A percentile compares a stretch with the other conserved stretches of the same genome.
phyloP scores from a whole-genome alignment of 64 coral and sea anemone species.

The Pocillopora verrucosa region DNA sequence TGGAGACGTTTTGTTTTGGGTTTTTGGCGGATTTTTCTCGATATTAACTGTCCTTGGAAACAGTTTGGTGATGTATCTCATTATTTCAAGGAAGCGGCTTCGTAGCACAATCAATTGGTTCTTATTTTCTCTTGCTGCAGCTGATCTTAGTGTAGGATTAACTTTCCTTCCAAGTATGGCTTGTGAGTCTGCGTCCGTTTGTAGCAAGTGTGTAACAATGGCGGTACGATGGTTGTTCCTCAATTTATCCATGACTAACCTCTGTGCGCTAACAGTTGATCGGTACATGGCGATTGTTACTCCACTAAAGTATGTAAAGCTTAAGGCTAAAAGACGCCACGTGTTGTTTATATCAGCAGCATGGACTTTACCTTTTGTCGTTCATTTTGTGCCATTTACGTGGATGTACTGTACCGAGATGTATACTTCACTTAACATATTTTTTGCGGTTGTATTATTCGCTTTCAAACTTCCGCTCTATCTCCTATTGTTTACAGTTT shows the following conservation, averaged over 20 bases:
- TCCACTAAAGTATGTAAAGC: constrained; percentile 29
- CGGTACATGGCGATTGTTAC: constrained; percentile 41
- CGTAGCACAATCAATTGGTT: background rate
- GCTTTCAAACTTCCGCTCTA: background rate
- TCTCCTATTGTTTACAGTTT: constrained; percentile 1
- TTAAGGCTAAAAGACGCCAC: constrained; percentile 13
- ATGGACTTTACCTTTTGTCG: constrained; percentile 39
- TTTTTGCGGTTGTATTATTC: background rate
- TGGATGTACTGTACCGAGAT: background rate
- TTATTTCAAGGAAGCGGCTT: constrained; percentile 9
- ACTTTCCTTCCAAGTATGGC: background rate
- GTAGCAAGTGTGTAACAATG: background rate
- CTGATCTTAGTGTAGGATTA: background rate
- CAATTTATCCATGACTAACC: constrained; percentile 23
- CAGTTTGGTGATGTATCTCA: background rate
- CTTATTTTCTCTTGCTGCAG: background rate
- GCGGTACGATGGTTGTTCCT: background rate
- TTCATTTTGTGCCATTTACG: background rate
- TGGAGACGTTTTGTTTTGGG: background rate
- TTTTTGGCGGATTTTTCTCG: background rate
- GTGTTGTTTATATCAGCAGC: background rate
- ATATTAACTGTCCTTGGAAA: background rate
- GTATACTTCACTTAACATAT: background rate
- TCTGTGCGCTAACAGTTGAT: constrained; percentile 44
- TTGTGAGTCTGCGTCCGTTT: background rate